Conservation (phyloP, 2,797 vertebrate genomes). For the Carcharodon carcharias region DNA sequence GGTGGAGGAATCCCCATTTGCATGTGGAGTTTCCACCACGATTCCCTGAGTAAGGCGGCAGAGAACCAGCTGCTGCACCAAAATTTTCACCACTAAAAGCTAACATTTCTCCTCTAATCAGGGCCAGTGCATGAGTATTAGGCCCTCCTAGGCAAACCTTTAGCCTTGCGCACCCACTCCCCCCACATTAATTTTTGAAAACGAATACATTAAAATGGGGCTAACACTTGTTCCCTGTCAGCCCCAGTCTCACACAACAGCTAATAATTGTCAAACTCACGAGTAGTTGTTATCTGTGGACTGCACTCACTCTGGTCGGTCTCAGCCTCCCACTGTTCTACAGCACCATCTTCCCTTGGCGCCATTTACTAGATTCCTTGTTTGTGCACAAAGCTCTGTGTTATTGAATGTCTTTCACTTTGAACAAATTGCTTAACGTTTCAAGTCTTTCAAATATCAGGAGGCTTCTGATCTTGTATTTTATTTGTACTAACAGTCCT, state of each 20-base stretch:
- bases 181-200: no score
- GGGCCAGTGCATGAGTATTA: background rate
- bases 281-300: no score
- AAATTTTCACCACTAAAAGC: background rate
- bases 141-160: background rate
- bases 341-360: no score
- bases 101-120: background rate
- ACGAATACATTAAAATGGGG: no score
- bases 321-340: no score
- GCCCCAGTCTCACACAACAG: no score
- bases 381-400: background rate
- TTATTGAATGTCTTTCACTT: background rate
- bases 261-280: no score
- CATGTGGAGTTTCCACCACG: background rate
- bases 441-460: background rate
- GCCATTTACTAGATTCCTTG: background rate
- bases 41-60: background rate
- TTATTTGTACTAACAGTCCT: background rate
- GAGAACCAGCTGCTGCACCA: background rate
- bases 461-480: background rate
- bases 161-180: no score
- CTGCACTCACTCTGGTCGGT: no score
- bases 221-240: no score
- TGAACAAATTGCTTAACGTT: background rate
- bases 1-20: background rate